Percentiles rank a stretch among this genome's conserved stretches.
phyloP scores from a whole-genome alignment of 2,113 vertebrate genomes.

The Ophiodon elongatus region DNA sequence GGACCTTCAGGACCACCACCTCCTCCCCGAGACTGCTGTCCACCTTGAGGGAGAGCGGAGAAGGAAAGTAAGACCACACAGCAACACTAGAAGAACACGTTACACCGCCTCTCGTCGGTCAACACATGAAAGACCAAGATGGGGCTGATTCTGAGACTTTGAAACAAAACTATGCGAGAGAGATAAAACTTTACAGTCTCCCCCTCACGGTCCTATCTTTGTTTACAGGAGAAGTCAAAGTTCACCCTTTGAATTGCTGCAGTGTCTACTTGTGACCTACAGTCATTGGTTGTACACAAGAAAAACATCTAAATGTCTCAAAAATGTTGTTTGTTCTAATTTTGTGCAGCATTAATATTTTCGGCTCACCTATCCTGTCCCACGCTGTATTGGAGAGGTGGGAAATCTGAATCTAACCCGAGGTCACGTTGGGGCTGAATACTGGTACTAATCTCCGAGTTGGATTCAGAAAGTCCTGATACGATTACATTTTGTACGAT shows the following conservation, averaged over 20 bases:
- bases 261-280: not conserved
- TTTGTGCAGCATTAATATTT: not conserved
- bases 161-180: not conserved
- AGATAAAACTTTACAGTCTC: not conserved
- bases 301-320: not conserved
- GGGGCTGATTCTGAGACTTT: not conserved
- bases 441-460: not conserved
- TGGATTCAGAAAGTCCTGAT: not conserved
- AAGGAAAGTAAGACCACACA: not conserved
- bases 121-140: not conserved
- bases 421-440: not conserved
- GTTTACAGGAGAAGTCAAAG: not conserved
- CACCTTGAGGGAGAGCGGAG: slow-evolving; percentile 68
- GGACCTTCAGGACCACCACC: slow-evolving; percentile 82
- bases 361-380: not conserved
- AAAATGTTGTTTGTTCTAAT: no score
- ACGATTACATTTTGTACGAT: not conserved
- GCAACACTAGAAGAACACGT: not conserved
- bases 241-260: not conserved
- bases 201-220: not conserved
- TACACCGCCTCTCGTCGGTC: no score
- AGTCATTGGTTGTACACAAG: not conserved
- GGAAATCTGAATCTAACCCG: not conserved
- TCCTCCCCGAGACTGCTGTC: slow-evolving; percentile 79
- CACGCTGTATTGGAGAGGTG: not conserved